These are phyloP conservation scores for Bradypus variegatus DNA, from an alignment of 2,797 vertebrate genomes.

Conservation along the genomic window DNA sequence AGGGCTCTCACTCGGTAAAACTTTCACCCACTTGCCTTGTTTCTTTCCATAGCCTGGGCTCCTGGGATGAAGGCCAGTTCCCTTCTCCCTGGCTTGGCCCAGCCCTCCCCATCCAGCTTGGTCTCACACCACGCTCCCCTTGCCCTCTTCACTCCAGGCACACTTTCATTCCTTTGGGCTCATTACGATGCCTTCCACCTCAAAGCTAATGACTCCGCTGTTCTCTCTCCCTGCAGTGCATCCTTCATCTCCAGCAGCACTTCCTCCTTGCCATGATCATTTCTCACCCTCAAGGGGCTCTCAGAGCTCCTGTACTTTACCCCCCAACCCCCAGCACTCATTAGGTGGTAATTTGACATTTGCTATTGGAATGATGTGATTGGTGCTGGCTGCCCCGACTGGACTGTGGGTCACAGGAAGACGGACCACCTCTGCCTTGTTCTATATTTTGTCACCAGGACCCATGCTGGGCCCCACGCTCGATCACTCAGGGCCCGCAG, in stretches of 20 bases:
- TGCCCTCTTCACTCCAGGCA: no score
- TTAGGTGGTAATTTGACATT: background rate
- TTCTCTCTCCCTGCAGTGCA: background rate
- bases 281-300: background rate
- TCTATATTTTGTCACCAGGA: background rate
- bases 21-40: background rate
- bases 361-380: background rate
- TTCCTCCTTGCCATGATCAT: background rate
- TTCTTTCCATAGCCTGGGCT: background rate
- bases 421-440: background rate
- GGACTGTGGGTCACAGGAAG: background rate
- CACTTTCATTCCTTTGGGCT: background rate
- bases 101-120: no score
- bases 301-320: background rate
- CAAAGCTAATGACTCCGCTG: background rate
- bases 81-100: background rate
- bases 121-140: background rate
- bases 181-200: background rate
- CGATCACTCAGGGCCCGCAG: background rate
- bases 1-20: background rate
- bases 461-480: background rate
- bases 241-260: background rate
- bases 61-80: background rate
- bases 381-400: background rate
- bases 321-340: background rate